Conservation (phyloP, 1,140 invertebrate genomes). For the Micrasema longulum region DNA sequence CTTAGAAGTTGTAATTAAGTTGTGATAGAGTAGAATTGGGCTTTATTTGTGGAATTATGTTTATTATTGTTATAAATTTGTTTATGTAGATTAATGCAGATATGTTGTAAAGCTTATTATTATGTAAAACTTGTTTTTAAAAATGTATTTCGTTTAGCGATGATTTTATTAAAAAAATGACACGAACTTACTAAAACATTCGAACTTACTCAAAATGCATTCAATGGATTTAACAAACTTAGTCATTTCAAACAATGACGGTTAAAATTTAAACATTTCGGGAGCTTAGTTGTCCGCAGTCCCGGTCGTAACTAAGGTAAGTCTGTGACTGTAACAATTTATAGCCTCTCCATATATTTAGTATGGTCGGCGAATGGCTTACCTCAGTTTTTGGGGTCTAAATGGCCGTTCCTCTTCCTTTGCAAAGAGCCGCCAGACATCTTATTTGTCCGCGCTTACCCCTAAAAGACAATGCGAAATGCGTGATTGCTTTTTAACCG, state of each 20-base stretch:
- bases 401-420: slow-evolving; percentile 25
- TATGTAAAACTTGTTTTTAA: too few relatives aligned
- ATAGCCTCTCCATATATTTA: slow-evolving; percentile 37
- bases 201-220: too few relatives aligned
- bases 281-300: background rate
- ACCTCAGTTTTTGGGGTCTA: slow-evolving; percentile 35
- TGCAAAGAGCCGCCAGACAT: slow-evolving; percentile 43
- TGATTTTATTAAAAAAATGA: too few relatives aligned
- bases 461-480: slow-evolving; percentile 1
- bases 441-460: slow-evolving; percentile 42
- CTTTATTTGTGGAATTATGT: too few relatives aligned
- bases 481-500: background rate
- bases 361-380: slow-evolving; percentile 34
- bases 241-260: background rate
- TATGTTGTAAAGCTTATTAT: too few relatives aligned
- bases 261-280: background rate
- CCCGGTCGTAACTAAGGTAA: slow-evolving; percentile 16
- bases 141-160: too few relatives aligned
- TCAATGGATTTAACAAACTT: too few relatives aligned
- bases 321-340: slow-evolving; percentile 36
- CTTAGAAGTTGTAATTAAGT: too few relatives aligned
- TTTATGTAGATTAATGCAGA: too few relatives aligned
- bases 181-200: too few relatives aligned
- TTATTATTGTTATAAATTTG: too few relatives aligned
- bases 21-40: too few relatives aligned